These are phyloP conservation scores for Actias luna DNA, from an alignment of 2,888 invertebrate species.

Conservation along the genomic window DNA sequence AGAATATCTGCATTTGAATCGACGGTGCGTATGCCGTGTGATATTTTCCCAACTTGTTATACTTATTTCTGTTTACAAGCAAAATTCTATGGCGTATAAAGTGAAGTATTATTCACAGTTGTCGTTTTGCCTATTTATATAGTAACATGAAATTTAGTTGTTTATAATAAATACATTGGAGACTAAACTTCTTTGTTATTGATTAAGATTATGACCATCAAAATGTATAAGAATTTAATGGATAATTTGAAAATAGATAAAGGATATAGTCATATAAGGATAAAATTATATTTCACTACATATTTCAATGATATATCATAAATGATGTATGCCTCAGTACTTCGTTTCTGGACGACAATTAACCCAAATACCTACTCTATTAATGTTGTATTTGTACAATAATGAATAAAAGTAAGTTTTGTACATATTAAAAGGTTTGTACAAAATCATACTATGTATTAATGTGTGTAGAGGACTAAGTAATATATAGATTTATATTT, in stretches of 20 bases:
- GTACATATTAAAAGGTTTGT: too few relatives aligned
- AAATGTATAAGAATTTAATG: background rate
- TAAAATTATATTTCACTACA: too few relatives aligned
- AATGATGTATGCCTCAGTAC: too few relatives aligned
- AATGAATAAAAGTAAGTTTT: too few relatives aligned
- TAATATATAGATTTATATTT: too few relatives aligned
- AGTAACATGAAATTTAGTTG: background rate
- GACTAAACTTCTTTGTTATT: background rate
- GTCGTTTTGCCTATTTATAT: background rate
- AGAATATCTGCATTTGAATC: slow-evolving; percentile 59
- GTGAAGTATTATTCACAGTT: background rate
- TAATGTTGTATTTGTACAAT: too few relatives aligned
- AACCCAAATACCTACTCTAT: too few relatives aligned
- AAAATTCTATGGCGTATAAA: background rate
- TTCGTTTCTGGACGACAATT: too few relatives aligned
- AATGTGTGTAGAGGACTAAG: too few relatives aligned
- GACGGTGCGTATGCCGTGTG: slow-evolving; percentile 19
- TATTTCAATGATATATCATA: too few relatives aligned
- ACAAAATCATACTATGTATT: too few relatives aligned
- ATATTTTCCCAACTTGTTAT: background rate
- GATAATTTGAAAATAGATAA: background rate
- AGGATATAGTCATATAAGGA: too few relatives aligned
- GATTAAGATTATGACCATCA: background rate
- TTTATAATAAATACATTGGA: background rate
- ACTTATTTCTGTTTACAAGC: background rate